phyloP scores from a whole-genome alignment of 2,113 vertebrate genomes.

The Hyperoodon ampullatus region DNA sequence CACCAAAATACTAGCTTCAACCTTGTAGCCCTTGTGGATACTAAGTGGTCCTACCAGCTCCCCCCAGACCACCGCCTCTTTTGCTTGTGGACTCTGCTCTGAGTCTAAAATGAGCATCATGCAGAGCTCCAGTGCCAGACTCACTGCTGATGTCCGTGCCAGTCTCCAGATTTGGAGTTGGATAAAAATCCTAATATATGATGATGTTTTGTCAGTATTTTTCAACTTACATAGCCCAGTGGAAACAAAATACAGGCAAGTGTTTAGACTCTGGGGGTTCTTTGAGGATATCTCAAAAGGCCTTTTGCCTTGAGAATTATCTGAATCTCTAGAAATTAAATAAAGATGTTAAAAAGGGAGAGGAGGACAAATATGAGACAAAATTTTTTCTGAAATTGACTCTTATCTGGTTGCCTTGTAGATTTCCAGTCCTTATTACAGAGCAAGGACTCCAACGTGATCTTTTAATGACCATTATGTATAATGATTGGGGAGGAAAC shows the following conservation, averaged over 20 bases:
- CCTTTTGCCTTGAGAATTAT: neutral
- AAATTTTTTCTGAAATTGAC: constrained; percentile 27
- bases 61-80: neutral
- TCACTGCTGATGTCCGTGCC: neutral
- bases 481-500: neutral
- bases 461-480: neutral
- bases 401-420: neutral
- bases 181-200: neutral
- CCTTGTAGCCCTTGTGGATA: neutral
- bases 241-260: constrained; percentile 29
- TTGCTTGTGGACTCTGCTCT: neutral
- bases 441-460: neutral
- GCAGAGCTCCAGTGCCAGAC: neutral
- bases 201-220: constrained; percentile 26
- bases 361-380: neutral
- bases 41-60: neutral
- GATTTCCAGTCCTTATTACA: neutral
- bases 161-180: neutral
- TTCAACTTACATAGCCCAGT: neutral
- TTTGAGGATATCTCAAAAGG: neutral
- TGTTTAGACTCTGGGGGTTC: neutral
- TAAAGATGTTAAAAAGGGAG: neutral
- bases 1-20: neutral
- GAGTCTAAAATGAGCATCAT: constrained; percentile 1
- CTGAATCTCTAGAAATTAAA: constrained; percentile 44